These are phyloP conservation scores for Pampusana beccarii DNA, from an alignment of 2,113 vertebrate species.

Conservation along the genomic window DNA sequence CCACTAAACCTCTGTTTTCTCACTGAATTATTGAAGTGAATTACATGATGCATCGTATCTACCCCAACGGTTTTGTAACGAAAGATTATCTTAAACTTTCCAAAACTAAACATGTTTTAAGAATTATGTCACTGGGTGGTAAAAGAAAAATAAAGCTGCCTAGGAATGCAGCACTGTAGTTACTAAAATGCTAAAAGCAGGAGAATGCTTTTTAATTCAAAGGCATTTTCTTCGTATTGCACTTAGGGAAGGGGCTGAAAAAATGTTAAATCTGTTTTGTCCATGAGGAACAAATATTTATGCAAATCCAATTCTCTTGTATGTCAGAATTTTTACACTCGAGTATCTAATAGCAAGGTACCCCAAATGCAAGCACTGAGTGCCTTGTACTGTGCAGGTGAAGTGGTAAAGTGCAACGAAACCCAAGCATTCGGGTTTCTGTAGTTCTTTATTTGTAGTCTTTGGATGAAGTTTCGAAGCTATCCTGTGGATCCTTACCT, in stretches of 20 bases:
- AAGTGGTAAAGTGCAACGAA: background rate
- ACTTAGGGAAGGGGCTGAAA: background rate
- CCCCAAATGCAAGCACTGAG: background rate
- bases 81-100: background rate
- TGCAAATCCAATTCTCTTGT: background rate
- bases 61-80: background rate
- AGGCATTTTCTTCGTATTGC: background rate
- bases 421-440: background rate
- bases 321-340: background rate
- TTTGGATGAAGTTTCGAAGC: background rate
- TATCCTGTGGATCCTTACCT: background rate
- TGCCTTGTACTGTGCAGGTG: background rate
- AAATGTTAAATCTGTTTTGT: background rate
- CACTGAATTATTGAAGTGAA: background rate
- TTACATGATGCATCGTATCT: fast-evolving
- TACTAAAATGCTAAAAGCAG: background rate
- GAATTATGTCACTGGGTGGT: background rate
- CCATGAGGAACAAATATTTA: background rate
- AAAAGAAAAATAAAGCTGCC: background rate
- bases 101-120: background rate
- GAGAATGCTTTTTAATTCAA: background rate
- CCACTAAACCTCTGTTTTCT: background rate
- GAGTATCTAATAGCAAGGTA: background rate
- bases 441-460: background rate
- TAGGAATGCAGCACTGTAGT: background rate